Evolutionary conservation across 2,888 invertebrate genomes (phyloP).

Genomic region (Eupelmus urozonus): DNA sequence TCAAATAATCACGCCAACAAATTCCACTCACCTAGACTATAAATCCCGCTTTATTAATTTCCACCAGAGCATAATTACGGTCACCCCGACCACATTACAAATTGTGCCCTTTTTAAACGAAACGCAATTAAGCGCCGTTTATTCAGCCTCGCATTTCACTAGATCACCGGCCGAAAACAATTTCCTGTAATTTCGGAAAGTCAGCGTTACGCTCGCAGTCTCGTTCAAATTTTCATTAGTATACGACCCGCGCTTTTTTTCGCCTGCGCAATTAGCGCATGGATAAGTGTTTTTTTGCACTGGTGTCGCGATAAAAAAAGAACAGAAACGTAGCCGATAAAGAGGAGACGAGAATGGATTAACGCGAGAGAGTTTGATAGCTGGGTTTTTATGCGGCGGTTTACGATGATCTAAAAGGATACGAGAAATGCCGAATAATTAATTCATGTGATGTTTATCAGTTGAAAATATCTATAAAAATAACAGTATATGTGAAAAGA

Average conservation of each 20-base stretch:
- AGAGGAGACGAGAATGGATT: not conserved
- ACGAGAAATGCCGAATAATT: not conserved
- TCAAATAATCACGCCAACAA: too few species aligned
- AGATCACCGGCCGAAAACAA: conserved; percentile 7
- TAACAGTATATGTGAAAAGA: not conserved
- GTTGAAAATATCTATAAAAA: not conserved
- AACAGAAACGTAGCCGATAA: not conserved
- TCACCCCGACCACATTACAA: not conserved
- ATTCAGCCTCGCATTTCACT: not conserved
- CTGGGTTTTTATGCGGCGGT: not conserved
- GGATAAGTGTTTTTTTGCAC: not conserved
- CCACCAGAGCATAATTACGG: not conserved
- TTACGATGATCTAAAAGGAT: conserved; percentile 37
- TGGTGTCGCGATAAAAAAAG: not conserved
- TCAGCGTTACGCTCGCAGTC: not conserved
- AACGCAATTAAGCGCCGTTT: conserved; percentile 6
- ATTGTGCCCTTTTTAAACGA: conserved; percentile 4
- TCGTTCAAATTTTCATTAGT: conserved; percentile 26
- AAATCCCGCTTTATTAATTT: too few species aligned
- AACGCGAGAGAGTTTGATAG: not conserved
- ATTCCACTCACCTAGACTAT: too few species aligned
- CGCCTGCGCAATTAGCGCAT: conserved; percentile 22
- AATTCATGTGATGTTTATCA: not conserved
- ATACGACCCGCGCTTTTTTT: not conserved
- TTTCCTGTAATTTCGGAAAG: conserved; percentile 18